Base-by-base conservation (phyloP, 1,140 invertebrate species). In the Monochamus saltuarius region DNA sequence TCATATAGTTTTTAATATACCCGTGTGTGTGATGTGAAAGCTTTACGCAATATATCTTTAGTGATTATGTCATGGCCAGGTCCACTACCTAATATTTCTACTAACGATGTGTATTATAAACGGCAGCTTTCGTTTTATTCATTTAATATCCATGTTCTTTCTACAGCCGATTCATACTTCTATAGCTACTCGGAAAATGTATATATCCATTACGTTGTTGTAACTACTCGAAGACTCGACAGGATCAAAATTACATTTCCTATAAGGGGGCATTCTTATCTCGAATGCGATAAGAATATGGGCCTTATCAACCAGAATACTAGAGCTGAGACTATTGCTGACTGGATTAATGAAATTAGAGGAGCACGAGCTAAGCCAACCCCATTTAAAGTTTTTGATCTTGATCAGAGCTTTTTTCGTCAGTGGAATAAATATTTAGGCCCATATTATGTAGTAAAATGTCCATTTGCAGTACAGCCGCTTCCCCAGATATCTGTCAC, bases 211-310 rank as follows among this genome's bases (percentile, higher is more conserved):
- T 62, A 68, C 52, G 35, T 69, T 9, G 66, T 70, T 13, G 51
- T 54, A 50, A 42, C 34, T 34, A 38, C 19, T 29, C 55, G 61
- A 57, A 42, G 62, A 59, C 54, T 65, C 34, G 40, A 68, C 17
- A 37, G 10, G 13, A 56, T 64, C 13, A 56, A 59, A 22, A 39
- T 69, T 6, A 60, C 17, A n/a, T 64, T 62, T 60, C 62, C 62
- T 16, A 58, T 72, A 13, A 36, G 50, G 17, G 59, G 56, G 9
- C 56, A 65, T 55, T 65, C 47, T 6, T 72, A 67, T 45, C 36
- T 71, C 35, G 69, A 69, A 61, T 64, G 62, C 59, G 69, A 72
- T 43, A 65, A 58, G 51, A 70, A 69, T 51, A 69, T 66, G 65
- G 55, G 56, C 19, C 45, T 71, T 34, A 57, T 71, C 34, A 71